Base-by-base conservation (phyloP, 2,888 invertebrate genomes). In the Caenorhabditis sinica region DNA sequence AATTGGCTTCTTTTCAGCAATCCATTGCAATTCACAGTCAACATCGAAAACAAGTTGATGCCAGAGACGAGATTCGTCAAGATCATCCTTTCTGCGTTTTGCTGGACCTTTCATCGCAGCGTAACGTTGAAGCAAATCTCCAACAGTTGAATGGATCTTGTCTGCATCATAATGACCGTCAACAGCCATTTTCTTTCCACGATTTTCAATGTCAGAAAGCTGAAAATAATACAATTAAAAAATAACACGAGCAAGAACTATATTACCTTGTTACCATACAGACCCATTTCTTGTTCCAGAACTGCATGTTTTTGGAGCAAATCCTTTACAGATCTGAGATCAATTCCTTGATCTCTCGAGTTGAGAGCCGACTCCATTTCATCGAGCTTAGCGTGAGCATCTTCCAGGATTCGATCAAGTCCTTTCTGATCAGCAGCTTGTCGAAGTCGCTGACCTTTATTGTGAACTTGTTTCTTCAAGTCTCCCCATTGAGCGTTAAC, bases 31-130 rank as follows among this genome's bases (percentile, higher is more conserved):
- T 93, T 99, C 98, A 0, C 96, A 95, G 65, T 96, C 96, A 63
- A 97, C 95, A 92, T 97, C 97, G 91, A 97, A 97, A 2, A 96
- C 95, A 93, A 97, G 97, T 93, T 97, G 97, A 93, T 98, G 97
- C 93, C 96, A 95, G 88, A 96, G 95, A 63, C 95, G 95, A 0
- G 97, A 97, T 93, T 97, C 96, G 91, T 97, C 96, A 30, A 99
- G 94, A 36, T 95, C 95, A 71, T 95, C 95, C 11, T 96, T 94
- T 51, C 97, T 94, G 85, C 94, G 94, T 4, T 94, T 94, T 0
- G 96, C 95, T 0, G 96, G 96, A 63, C 95, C 95, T 86, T 95
- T 95, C 53, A 98, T 68, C 0, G 73, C 80, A 25, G 68, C 69
- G 45, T 86, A 88, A 25, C 87, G 81, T 45, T 80, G 40, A 17